Percentiles rank a stretch among this genome's conserved stretches.
These are phyloP conservation scores for Cyaniris semiargus DNA, from an alignment of 2,888 invertebrate species.

Conservation along the genomic window DNA sequence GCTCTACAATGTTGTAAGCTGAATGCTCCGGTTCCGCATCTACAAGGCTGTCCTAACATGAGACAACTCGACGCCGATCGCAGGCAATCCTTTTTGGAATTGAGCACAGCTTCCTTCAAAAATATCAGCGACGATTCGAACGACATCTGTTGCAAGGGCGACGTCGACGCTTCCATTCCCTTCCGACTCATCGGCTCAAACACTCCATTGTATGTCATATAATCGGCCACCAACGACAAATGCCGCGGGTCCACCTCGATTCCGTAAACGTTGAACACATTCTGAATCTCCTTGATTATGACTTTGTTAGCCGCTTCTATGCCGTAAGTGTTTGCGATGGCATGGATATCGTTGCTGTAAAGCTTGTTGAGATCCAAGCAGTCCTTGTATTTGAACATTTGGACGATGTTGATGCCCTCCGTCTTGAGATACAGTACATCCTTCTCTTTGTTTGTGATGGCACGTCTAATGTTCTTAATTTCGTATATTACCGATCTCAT, in stretches of 20 bases:
- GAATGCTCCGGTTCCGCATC: constrained; percentile 91
- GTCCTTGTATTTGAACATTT: constrained; percentile 91
- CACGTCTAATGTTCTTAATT: constrained; percentile 89
- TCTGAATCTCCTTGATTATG: constrained; percentile 95
- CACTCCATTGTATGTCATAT: constrained; percentile 97
- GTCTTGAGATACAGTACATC: constrained; percentile 88
- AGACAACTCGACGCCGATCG: constrained; percentile 92
- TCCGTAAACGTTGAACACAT: constrained; percentile 98
- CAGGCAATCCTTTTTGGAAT: constrained; percentile 87
- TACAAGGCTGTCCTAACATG: constrained; percentile 91
- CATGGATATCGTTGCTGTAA: constrained; percentile 97
- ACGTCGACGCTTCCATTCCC: constrained; percentile 94
- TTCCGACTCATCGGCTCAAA: constrained; percentile 94
- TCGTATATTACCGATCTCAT: constrained; percentile 88
- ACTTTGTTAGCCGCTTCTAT: constrained; percentile 97
- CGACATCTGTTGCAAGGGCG: constrained; percentile 98
- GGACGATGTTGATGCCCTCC: constrained; percentile 96
- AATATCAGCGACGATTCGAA: constrained; percentile 96
- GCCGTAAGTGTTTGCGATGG: constrained; percentile 94
- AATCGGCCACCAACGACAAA: constrained; percentile 95
- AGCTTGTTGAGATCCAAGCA: constrained; percentile 89
- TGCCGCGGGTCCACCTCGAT: constrained; percentile 97
- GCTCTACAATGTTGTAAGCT: constrained; percentile 59
- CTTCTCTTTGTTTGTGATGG: constrained; percentile 88
- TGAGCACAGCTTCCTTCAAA: constrained; percentile 87